phyloP scores from a whole-genome alignment of 1,140 invertebrate species.

The Druon quercuslanigerum region DNA sequence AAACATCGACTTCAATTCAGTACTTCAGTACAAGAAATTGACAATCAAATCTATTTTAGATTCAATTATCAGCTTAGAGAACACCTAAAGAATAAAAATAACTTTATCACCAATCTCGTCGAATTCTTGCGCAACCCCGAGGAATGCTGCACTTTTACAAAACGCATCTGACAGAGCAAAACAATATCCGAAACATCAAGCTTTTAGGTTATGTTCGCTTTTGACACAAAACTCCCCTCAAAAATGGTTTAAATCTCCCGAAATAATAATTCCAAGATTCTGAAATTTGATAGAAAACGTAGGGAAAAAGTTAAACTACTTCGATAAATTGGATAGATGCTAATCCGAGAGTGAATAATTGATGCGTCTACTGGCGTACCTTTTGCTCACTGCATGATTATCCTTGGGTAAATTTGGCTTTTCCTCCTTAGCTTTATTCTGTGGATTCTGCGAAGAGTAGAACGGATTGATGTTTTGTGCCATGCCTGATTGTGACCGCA shows the following conservation, averaged over 20 bases:
- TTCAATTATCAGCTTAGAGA: too few species aligned
- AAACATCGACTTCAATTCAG: too few species aligned
- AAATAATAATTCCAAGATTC: neutral
- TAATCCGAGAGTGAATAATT: conserved; percentile 6
- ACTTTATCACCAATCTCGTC: neutral
- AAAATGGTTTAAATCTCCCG: conserved; percentile 1
- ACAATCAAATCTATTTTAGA: too few species aligned
- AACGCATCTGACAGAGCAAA: conserved; percentile 24
- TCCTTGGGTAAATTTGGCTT: conserved; percentile 83
- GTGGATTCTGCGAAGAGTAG: conserved; percentile 80
- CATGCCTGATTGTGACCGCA: conserved; percentile 75
- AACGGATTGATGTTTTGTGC: conserved; percentile 90
- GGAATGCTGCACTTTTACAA: conserved; percentile 3
- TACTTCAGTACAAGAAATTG: too few species aligned
- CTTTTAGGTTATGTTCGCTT: conserved; percentile 40
- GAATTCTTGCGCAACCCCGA: neutral
- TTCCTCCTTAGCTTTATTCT: conserved; percentile 84
- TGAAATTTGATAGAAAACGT: neutral
- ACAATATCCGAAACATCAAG: neutral
- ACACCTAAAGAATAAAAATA: too few species aligned
- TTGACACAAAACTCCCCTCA: neutral
- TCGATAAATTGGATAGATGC: neutral
- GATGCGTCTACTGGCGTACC: conserved; percentile 75
- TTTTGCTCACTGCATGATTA: conserved; percentile 91
- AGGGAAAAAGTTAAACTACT: neutral